Evolutionary conservation across 2,113 vertebrate species (phyloP).

Genomic region (Chroicocephalus ridibundus): DNA sequence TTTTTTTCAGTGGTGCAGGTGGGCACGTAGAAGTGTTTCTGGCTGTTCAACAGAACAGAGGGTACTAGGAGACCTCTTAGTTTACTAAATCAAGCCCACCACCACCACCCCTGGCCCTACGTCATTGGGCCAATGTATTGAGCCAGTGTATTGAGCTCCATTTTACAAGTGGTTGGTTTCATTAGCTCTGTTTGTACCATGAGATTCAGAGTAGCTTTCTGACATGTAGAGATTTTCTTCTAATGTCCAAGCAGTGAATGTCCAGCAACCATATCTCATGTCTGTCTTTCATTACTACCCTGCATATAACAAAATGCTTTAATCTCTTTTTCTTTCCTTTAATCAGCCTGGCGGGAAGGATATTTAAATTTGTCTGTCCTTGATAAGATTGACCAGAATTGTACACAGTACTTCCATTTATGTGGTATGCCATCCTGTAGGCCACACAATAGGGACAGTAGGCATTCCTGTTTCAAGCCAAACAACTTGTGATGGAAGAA

Average conservation of each 20-base stretch:
- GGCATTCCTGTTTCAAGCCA: background rate
- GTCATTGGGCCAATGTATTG: background rate
- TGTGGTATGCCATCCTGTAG: background rate
- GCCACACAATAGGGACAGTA: background rate
- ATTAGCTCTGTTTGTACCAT: background rate
- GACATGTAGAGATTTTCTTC: background rate
- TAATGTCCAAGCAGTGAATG: background rate
- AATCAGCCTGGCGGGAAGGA: background rate
- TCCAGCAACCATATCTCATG: background rate
- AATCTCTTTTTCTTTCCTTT: background rate
- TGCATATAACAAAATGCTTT: background rate
- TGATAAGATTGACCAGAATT: background rate
- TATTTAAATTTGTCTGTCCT: background rate
- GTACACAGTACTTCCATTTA: background rate
- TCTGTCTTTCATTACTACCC: background rate
- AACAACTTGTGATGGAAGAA: background rate
- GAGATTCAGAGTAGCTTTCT: background rate
- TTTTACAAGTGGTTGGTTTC: background rate
- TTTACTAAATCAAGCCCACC: background rate
- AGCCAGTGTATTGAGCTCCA: background rate
- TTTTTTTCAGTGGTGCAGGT: background rate
- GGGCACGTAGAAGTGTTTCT: background rate
- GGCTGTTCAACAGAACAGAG: background rate
- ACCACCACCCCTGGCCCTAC: rapidly evolving
- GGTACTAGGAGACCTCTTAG: background rate